A percentile compares a stretch with the other conserved stretches of the same genome.
Evolutionary conservation across 2,888 invertebrate species (phyloP).

Genomic region (Tetragnatha montana): DNA sequence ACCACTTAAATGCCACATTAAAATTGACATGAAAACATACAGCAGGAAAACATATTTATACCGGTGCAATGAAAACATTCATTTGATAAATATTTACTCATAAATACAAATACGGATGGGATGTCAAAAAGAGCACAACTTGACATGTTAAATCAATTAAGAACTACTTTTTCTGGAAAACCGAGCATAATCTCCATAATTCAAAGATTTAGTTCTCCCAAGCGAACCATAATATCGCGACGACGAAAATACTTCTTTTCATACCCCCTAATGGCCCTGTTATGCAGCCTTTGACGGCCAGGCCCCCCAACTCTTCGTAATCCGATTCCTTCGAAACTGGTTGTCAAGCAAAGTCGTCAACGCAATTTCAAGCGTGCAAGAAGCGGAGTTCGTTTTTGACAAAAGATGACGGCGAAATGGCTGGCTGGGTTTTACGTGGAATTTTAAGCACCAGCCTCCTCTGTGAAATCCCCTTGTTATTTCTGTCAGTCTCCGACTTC

Average conservation of each 20-base stretch:
- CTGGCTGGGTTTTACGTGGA: background rate
- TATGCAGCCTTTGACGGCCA: background rate
- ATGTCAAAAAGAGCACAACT: background rate
- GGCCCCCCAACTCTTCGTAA: constrained; percentile 4
- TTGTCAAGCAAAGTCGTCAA: constrained; percentile 4
- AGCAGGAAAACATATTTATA: too few species aligned
- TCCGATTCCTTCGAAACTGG: constrained; percentile 8
- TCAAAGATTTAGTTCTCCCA: background rate
- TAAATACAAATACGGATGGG: too few species aligned
- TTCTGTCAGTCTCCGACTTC: background rate
- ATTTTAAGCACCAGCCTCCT: background rate
- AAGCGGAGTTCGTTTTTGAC: background rate
- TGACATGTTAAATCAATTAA: background rate
- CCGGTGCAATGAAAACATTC: too few species aligned
- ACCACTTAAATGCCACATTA: too few species aligned
- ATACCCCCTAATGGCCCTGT: constrained; percentile 24
- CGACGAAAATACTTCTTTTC: background rate
- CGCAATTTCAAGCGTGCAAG: background rate
- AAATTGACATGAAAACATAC: too few species aligned
- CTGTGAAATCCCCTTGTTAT: background rate
- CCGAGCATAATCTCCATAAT: background rate
- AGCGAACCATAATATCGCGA: background rate
- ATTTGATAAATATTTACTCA: too few species aligned
- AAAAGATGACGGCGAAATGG: background rate
- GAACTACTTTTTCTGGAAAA: background rate